A percentile compares a stretch with the other conserved stretches of the same genome.
Evolutionary conservation across 2,113 vertebrate genomes (phyloP).

Genomic region (Sisor rabdophorus): DNA sequence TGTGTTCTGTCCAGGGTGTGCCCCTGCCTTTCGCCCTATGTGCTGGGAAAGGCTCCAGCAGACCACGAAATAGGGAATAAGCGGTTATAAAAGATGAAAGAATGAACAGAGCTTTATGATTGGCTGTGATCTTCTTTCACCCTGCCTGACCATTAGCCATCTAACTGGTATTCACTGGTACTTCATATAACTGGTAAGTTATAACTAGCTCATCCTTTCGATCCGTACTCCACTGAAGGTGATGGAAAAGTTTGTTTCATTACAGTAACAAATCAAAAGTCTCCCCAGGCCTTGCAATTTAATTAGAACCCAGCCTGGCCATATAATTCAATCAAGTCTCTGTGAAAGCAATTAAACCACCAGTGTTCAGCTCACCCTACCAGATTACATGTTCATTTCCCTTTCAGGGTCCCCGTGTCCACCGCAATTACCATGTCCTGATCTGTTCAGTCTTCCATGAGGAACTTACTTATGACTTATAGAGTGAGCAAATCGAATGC

Average conservation of each 20-base stretch:
- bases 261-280: constrained; percentile 32
- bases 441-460: constrained; percentile 5
- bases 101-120: too few relatives aligned
- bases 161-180: not conserved
- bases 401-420: constrained; percentile 62
- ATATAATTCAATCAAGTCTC: constrained; percentile 73
- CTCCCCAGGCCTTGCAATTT: constrained; percentile 65
- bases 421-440: constrained; percentile 62
- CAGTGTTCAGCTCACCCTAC: constrained; percentile 64
- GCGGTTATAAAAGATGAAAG: too few relatives aligned
- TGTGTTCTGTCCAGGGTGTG: too few relatives aligned
- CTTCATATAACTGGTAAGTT: too few relatives aligned
- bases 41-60: too few relatives aligned
- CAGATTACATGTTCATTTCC: constrained; percentile 66
- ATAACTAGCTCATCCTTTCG: not conserved
- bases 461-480: constrained; percentile 38
- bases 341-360: constrained; percentile 73
- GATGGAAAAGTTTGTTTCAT: constrained; percentile 28
- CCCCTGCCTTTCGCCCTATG: too few relatives aligned
- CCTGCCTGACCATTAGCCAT: not conserved
- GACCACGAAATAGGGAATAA: too few relatives aligned
- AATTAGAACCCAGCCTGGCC: constrained; percentile 65
- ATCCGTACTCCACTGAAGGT: constrained; percentile 9
- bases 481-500: constrained; percentile 44
- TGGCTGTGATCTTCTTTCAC: not conserved